Percentiles rank a stretch among this genome's conserved stretches.
Conservation (phyloP, 23 tunicate species). For the Botrylloides violaceus region DNA sequence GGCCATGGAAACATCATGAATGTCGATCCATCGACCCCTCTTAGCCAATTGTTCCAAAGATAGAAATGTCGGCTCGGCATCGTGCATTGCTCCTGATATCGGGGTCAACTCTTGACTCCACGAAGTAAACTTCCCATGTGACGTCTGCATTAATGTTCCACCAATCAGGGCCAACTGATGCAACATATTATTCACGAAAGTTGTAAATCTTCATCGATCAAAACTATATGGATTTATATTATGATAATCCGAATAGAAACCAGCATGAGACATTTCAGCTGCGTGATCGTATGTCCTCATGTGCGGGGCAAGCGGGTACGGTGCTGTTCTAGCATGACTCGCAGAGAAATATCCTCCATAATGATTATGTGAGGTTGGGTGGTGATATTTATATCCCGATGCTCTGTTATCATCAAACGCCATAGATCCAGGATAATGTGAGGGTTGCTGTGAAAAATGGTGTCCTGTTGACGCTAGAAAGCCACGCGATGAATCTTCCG, state of each 20-base stretch:
- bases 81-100: too few species aligned
- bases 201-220: slow-evolving; percentile 11
- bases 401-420: slow-evolving; percentile 73
- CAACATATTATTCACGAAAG: too few species aligned
- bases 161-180: too few species aligned
- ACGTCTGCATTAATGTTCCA: too few species aligned
- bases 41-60: too few species aligned
- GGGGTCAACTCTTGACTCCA: too few species aligned
- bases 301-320: slow-evolving; percentile 43
- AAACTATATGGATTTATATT: slow-evolving; percentile 19
- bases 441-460: slow-evolving; percentile 47
- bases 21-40: too few species aligned
- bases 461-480: slow-evolving; percentile 30
- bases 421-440: slow-evolving; percentile 40
- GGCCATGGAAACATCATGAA: too few species aligned
- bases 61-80: too few species aligned
- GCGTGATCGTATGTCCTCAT: slow-evolving; percentile 36
- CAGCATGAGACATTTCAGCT: slow-evolving; percentile 18
- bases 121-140: too few species aligned
- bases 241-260: slow-evolving; percentile 20
- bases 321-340: slow-evolving; percentile 49
- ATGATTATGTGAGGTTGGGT: slow-evolving; percentile 32
- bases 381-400: slow-evolving; percentile 61
- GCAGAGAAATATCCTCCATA: slow-evolving; percentile 58
- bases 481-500: slow-evolving; percentile 10